A percentile compares a stretch with the other conserved stretches of the same genome.
phyloP scores from a whole-genome alignment of 2,888 invertebrate species.

The Morpho helenor region DNA sequence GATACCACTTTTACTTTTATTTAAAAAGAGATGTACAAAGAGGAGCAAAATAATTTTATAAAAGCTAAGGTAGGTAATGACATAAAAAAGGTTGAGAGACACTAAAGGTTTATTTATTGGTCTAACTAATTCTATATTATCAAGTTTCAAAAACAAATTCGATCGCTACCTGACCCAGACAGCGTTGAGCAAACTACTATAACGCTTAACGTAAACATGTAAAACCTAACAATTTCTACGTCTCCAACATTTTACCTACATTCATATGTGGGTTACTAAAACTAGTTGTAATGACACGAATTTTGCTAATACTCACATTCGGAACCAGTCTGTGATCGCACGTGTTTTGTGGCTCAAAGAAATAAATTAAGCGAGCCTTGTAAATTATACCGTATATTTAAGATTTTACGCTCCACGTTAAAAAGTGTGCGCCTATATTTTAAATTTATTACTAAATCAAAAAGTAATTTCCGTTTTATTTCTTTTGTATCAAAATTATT shows the following conservation, averaged over 20 bases:
- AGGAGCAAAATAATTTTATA: too few species aligned
- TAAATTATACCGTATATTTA: conserved; percentile 11
- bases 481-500: too few species aligned
- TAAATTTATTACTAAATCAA: too few species aligned
- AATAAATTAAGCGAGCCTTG: conserved; percentile 40
- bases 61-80: too few species aligned
- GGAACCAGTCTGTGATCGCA: conserved; percentile 59
- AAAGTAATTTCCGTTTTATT: too few species aligned
- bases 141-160: conserved; percentile 4
- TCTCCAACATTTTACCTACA: conserved; percentile 20
- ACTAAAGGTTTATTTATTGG: not conserved
- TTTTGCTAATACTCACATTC: conserved; percentile 62
- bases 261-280: conserved; percentile 55
- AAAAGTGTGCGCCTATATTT: not conserved
- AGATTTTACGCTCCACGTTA: not conserved
- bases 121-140: not conserved
- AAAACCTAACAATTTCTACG: conserved; percentile 15
- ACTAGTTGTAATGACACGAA: conserved; percentile 62
- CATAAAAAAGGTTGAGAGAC: too few species aligned
- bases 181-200: conserved; percentile 12
- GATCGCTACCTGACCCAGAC: conserved; percentile 6
- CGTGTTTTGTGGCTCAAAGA: conserved; percentile 54
- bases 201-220: conserved; percentile 17
- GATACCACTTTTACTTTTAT: too few species aligned
- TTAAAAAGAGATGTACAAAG: too few species aligned